Base-by-base conservation (phyloP, 2,113 vertebrate species). In the Rhinopomastus cyanomelas region DNA sequence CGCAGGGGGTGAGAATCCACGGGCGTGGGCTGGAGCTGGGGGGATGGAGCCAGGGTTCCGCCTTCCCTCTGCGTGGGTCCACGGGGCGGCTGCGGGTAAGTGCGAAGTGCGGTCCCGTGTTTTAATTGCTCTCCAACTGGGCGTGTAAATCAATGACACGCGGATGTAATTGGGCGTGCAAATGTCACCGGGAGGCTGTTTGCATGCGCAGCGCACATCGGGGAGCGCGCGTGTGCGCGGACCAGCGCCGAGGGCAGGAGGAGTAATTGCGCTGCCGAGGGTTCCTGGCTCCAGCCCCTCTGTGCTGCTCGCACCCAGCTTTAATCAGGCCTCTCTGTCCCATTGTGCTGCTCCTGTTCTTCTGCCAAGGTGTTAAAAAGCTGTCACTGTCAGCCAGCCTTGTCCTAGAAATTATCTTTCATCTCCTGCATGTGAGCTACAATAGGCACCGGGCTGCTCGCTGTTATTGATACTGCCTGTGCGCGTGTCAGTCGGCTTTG, bases 401-500 rank as follows among this genome's bases (percentile, higher is more conserved):
- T 95, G 94, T 95, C 92, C 95, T 76, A 95, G 90, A 96, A 94
- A 95, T 92, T 85, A 94, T 95, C 92, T 95, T 95, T 95, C 79
- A 94, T 96, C 93, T 95, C 56, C 57, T 87, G 77, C 71, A 93
- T 66, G 26, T 84, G 87, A 87, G 73, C 85, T 89, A 93, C 92
- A 92, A 94, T 88, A 93, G 93, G 21, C 73, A 67, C 65, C 6
- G 71, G 77, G 92, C 88, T 88, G 76, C 82, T 89, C 51, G 81
- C 53, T 92, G 77, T 93, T 95, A 95, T 96, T 94, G 92, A 85
- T 93, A 86, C 71, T 56, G 88, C 81, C 69, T 94, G 79, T 85
- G 61, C 83, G 46, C 77, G 88, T 94, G 90, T 89, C 96, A 94
- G 51, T 85, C 90, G 80, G 90, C 90, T 93, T 64, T 53, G 85